These are phyloP conservation scores for Ivindomyrus marchei DNA, from an alignment of 2,113 vertebrate genomes.

Conservation along the genomic window DNA sequence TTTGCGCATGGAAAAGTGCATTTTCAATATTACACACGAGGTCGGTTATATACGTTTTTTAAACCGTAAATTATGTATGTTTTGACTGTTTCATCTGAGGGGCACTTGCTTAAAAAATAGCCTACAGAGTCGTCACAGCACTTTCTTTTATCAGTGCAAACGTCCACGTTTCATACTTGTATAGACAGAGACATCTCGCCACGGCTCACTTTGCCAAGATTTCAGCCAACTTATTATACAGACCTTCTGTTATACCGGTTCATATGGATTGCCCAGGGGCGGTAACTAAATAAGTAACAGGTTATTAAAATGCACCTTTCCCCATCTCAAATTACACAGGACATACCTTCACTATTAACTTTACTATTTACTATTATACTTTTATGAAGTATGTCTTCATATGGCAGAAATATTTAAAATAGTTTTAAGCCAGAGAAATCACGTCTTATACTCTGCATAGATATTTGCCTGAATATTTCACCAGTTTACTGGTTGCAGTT, in stretches of 20 bases:
- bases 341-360: background rate
- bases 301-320: background rate
- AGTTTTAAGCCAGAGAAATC: background rate
- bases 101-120: background rate
- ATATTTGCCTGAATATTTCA: background rate
- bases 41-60: background rate
- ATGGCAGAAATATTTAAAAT: background rate
- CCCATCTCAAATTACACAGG: background rate
- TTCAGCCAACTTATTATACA: background rate
- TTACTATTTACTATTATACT: background rate
- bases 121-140: background rate
- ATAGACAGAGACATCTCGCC: background rate
- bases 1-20: conserved; percentile 25
- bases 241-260: background rate
- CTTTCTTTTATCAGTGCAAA: background rate
- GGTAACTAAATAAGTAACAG: background rate
- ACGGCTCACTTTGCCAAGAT: background rate
- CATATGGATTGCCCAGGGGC: background rate
- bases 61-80: background rate
- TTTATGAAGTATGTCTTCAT: background rate
- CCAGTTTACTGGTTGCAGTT: background rate
- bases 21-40: conserved; percentile 25
- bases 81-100: background rate
- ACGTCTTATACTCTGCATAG: background rate
- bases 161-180: background rate